Base-by-base conservation (phyloP, 2,888 invertebrate species). In the Drosophila nr. perissopoda region DNA sequence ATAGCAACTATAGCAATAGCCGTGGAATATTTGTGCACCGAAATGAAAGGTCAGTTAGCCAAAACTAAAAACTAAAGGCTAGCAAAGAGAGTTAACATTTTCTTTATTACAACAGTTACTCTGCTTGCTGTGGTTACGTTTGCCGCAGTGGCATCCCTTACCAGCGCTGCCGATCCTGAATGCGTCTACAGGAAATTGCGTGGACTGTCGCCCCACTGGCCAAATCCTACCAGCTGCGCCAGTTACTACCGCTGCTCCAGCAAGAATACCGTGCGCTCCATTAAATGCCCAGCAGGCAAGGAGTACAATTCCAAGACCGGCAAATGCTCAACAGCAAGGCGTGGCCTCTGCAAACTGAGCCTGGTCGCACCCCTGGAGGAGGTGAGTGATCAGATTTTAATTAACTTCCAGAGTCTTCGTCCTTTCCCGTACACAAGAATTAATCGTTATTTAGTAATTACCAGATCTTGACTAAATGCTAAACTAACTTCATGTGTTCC, bases 171-270 rank as follows among this genome's bases (percentile, higher is more conserved):
- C 58, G 92, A 92, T 79, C 82, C 89, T 48, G 91, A 91, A 73
- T 92, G 91, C 60, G 69, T 90, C n/a, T 82, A 91, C 34, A 91
- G 91, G 34, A 85, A 84, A 53, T 27, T 83, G 13, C 82, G 81
- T 4, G 82, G 82, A 3, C 65, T 91, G 18, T n/a, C 88, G 5
- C 29, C 76, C 2, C 91, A 92, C 31, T 92, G 89, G 90, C 85
- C 91, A 1, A 86, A 91, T 74, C 91, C 91, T 16, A 52, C 69
- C 2, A 81, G 80, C 51, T 92, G 92, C 34, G 70, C 83, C 36
- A 81, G 81, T 58, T 92, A 91, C 51, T 92, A 91, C 66, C 91
- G 91, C 21, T 92, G 92, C 67, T 80, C 85, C 10, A 66, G 71
- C n/a, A 91, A 88, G 54, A 84, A 82, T 52, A 59, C 70, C 0